These are phyloP conservation scores for Gallinago media DNA, from an alignment of 2,113 vertebrate species.

Conservation along the genomic window DNA sequence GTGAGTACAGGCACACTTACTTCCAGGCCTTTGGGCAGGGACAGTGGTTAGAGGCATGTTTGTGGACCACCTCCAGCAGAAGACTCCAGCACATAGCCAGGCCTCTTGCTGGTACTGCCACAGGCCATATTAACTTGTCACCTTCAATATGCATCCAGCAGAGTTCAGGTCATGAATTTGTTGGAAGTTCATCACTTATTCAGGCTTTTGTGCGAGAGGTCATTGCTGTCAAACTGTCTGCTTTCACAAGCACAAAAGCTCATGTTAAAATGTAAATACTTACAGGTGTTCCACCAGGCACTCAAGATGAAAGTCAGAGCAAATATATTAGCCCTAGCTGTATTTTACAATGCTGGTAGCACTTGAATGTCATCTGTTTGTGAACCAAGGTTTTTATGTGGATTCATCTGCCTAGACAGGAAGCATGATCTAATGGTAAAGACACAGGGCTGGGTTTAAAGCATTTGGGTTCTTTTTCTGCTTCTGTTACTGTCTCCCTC, in stretches of 20 bases:
- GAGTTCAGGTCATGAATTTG: constrained; percentile 68
- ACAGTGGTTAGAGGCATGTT: background rate
- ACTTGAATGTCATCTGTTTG: constrained; percentile 42
- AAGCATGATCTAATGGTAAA: constrained; percentile 18
- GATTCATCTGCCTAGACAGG: constrained; percentile 39
- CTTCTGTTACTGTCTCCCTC: background rate
- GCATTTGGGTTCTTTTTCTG: background rate
- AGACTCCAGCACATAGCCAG: background rate
- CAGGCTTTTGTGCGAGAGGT: constrained; percentile 63
- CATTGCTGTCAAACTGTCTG: constrained; percentile 63
- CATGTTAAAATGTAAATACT: constrained; percentile 68
- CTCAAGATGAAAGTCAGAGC: constrained; percentile 65
- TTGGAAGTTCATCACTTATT: constrained; percentile 68
- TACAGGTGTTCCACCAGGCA: constrained; percentile 66
- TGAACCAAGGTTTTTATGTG: constrained; percentile 22
- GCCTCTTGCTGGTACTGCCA: background rate
- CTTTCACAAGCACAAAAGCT: constrained; percentile 68
- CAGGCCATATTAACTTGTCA: constrained; percentile 49
- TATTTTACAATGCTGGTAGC: constrained; percentile 38
- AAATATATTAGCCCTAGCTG: constrained; percentile 33
- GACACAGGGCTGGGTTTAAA: background rate
- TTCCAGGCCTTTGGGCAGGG: background rate
- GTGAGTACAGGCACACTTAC: background rate
- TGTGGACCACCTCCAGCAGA: background rate
- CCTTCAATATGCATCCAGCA: constrained; percentile 53